These are phyloP conservation scores for Mizuhopecten yessoensis DNA, from an alignment of 1,140 invertebrate genomes.

Conservation along the genomic window DNA sequence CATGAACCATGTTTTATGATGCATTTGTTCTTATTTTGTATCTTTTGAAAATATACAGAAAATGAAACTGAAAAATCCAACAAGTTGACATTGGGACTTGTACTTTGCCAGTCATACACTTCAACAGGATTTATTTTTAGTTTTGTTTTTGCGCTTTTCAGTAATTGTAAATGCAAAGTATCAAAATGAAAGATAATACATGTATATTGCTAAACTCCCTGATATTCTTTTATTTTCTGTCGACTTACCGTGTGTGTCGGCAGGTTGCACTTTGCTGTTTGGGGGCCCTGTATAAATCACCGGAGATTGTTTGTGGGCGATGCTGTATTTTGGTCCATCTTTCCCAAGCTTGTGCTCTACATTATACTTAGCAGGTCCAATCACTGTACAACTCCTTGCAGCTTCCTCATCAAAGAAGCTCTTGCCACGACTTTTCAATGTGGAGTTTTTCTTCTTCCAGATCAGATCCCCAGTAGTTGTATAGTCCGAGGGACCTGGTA, in stretches of 20 bases:
- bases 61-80: too few relatives aligned
- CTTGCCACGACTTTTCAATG: slow-evolving; percentile 61
- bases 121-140: too few relatives aligned
- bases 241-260: slow-evolving; percentile 65
- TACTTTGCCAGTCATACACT: too few relatives aligned
- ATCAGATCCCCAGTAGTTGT: slow-evolving; percentile 60
- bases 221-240: too few relatives aligned
- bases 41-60: too few relatives aligned
- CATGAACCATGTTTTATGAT: too few relatives aligned
- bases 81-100: too few relatives aligned
- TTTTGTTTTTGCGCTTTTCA: too few relatives aligned
- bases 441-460: slow-evolving; percentile 67
- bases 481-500: slow-evolving; percentile 67
- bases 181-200: too few relatives aligned
- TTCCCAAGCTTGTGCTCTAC: slow-evolving; percentile 47
- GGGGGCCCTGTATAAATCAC: slow-evolving; percentile 65
- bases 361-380: slow-evolving; percentile 64
- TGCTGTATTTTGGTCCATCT: slow-evolving; percentile 64
- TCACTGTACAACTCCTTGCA: slow-evolving; percentile 53
- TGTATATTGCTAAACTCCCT: too few relatives aligned
- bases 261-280: slow-evolving; percentile 64
- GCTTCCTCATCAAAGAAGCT: slow-evolving; percentile 66
- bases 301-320: slow-evolving; percentile 58
- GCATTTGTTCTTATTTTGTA: too few relatives aligned
- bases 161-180: too few relatives aligned